phyloP scores from a whole-genome alignment of 2,797 vertebrate genomes.

The Onychomys torridus region DNA sequence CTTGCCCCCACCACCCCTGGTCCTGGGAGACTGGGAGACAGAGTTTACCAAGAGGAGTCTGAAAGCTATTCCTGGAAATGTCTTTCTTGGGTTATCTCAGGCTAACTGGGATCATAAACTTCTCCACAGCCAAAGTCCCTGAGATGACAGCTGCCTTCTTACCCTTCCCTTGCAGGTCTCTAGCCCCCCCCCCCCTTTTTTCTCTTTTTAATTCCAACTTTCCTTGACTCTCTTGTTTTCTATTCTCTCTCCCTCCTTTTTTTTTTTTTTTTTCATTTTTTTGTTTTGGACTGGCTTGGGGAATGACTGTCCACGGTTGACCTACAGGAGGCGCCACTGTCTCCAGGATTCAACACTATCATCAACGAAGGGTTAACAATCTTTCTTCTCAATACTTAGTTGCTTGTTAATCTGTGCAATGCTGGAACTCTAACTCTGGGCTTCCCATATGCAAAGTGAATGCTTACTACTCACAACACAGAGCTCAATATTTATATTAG shows the following conservation, averaged over 20 bases:
- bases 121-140: neutral
- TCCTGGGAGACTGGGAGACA: too few relatives aligned
- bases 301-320: neutral
- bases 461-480: neutral
- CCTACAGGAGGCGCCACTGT: neutral
- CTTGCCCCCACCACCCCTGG: neutral
- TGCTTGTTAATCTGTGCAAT: neutral
- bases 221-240: too few relatives aligned
- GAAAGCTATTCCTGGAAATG: neutral
- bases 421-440: neutral
- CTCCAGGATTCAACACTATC: neutral
- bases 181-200: accelerated
- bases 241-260: neutral
- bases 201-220: neutral
- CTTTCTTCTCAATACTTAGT: neutral
- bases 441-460: neutral
- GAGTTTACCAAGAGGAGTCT: neutral
- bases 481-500: neutral
- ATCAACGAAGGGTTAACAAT: neutral
- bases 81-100: neutral
- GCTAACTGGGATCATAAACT: neutral
- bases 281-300: neutral
- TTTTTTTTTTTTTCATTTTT: too few relatives aligned
- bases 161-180: neutral
- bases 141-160: neutral